Evolutionary conservation across 1,140 invertebrate species (phyloP), one percentile per base, ranked within the genome.

Genomic region (Scaptomyza montana): DNA sequence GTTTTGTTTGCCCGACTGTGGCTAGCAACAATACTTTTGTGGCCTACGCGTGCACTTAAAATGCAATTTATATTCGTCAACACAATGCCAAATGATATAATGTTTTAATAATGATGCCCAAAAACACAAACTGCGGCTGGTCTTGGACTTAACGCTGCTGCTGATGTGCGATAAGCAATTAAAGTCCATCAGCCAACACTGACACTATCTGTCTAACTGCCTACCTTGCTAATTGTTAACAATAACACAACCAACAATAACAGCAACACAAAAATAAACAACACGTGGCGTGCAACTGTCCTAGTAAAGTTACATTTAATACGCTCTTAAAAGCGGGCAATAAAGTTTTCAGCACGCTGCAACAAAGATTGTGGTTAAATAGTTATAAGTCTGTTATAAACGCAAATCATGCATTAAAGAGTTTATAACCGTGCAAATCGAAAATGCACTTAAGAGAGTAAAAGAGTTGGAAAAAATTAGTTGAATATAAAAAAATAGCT

Each of bases 101-200:
- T 86, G 78, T 89, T 78, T 82, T 82, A 86, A 89, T 86, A 86
- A 86, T 87, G 78, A 74, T 55, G 59, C 69, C 61, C 25, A 12
- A 2, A 6, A n/a, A 7, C 30, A 6, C n/a, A 36, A 47, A 28
- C 33, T 47, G 51, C 45, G 33, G 51, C 51, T 36, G 36, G 36
- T 9, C 21, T 43, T 47, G 63, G 63, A 16, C 7, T 65, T 76
- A 74, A 49, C 33, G 54, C 50, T 60, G 49, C 10, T 36, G 25
- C 56, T 61, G 45, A 21, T 39, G 28, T 41, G 60, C 66, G 67
- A 66, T 69, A 77, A 71, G 78, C 65, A 66, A 72, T 86, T 75
- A 76, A 79, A 76, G 80, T 62, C 80, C 71, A 78, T 78, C 70
- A 74, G 46, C 57, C 36, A 69, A 69, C 39, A 28, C 56, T 41